phyloP scores from a whole-genome alignment of 2,888 invertebrate genomes.

The Linyphia triangularis region DNA sequence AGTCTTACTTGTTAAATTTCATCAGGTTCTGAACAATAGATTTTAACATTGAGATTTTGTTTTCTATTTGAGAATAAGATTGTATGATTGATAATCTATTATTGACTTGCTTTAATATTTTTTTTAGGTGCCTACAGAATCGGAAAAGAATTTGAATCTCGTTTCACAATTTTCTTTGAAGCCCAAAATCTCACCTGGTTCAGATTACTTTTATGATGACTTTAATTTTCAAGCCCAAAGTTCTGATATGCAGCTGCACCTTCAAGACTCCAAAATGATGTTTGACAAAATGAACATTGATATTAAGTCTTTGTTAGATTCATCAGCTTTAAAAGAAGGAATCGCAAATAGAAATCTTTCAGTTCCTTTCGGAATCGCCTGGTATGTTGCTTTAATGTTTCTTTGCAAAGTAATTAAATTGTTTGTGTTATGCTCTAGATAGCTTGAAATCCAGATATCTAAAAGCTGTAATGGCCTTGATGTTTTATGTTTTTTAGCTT shows the following conservation, averaged over 20 bases:
- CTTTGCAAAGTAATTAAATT: background rate
- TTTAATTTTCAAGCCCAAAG: constrained; percentile 55
- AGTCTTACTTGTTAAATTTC: background rate
- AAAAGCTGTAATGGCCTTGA: too few relatives aligned
- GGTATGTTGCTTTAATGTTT: constrained; percentile 13
- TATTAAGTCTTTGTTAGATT: constrained; percentile 53
- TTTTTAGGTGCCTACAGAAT: constrained; percentile 65
- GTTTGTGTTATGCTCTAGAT: too few relatives aligned
- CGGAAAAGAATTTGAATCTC: constrained; percentile 61
- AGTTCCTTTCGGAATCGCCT: constrained; percentile 64
- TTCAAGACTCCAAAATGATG: constrained; percentile 69
- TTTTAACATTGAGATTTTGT: background rate
- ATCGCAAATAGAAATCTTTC: constrained; percentile 16
- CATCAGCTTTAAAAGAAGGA: constrained; percentile 61
- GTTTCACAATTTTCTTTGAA: constrained; percentile 65
- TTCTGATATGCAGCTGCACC: constrained; percentile 45
- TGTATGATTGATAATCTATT: background rate
- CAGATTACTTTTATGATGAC: constrained; percentile 56
- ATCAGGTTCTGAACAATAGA: background rate
- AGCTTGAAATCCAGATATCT: too few relatives aligned
- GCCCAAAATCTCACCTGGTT: constrained; percentile 30
- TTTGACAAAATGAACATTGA: constrained; percentile 67
- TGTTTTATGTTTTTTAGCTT: too few relatives aligned
- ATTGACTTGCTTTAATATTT: too few relatives aligned
- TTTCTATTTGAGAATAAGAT: background rate